Evolutionary conservation across 1,140 invertebrate species (phyloP), one percentile per base, ranked within the genome.

Genomic region (Bombus waltoni): DNA sequence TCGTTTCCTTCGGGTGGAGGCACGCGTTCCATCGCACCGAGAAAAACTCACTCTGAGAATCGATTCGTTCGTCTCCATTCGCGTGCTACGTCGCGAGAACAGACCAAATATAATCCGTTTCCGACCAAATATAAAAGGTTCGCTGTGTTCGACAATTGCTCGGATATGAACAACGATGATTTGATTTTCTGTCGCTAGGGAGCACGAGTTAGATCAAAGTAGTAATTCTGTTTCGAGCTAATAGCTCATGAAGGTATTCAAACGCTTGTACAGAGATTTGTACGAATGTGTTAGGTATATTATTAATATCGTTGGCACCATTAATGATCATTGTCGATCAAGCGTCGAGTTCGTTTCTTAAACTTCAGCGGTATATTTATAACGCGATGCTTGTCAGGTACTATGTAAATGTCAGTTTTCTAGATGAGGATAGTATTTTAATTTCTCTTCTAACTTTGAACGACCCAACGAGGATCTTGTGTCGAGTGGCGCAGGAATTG

Each of bases 101-200:
- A 4, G 11, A 5, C 28, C 28, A 5, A n/a, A n/a, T 13, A 75
- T 75, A 65, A 82, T 75, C 70, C 68, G 35, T 72, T 81, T 73
- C 32, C 32, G 11, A 13, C 11, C 28, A 5, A n/a, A n/a, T 13
- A 75, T 75, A 65, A 82, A 11, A 40, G 35, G 38, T 75, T 35
- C 47, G 25, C 32, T 59, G 28, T 15, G 47, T 25, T 72, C 40
- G 40, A 5, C n/a, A 22, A 15, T 73, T 73, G 53, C 22, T 22
- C 53, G 44, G 57, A 81, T 57, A 81, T 71, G 40, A 71, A 71
- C 66, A 40, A 57, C 47, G 10, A 9, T 8, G n/a, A 47, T 74
- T 3, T n/a, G 3, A 18, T 22, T 80, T 44, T 28, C 77, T 32
- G 42, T 47, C 42, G 0, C n/a, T 10, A 9, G 35, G 2, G 32